Evolutionary conservation across 2,113 vertebrate genomes (phyloP), one percentile per base, ranked within the genome.

Genomic region (Zosterops borbonicus): DNA sequence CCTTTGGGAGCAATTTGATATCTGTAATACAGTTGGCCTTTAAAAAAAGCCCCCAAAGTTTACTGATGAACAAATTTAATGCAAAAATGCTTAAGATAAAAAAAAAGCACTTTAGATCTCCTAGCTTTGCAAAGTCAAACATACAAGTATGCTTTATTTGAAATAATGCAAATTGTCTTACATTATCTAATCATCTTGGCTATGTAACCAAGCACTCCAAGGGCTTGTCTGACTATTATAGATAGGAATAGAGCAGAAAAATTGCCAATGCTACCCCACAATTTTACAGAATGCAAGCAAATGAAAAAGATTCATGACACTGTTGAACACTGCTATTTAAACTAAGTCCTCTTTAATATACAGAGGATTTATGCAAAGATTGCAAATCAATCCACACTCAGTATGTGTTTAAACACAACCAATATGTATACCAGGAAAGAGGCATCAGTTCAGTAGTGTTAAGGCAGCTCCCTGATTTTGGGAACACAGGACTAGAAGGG

Each of bases 1-100:
- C 95, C 37, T 16, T 21, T 42, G 89, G 73, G 90, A 94, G 63
- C 21, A 96, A 92, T 85, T 84, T 91, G 76, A 90, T 94, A 92
- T 56, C 50, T 96, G 33, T 81, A 89, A 87, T 29, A 90, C 8
- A 53, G 41, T 47, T 78, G 19, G 28, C 42, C 17, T 74, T 74
- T 16, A 25, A 44, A 47, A 73, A 46, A 49, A 22, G 29, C 5
- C 7, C 5, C 9, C 5, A 59, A 35, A 59, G 20, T 67, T 58
- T 52, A 49, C 37, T 47, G 41, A 87, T 64, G 39, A 96, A 93
- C 14, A 94, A 68, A 92, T 83, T 55, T 60, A 81, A 92, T 87
- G 63, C 16, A 80, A 94, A 95, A 96, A 77, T 68, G 24, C 19
- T 80, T 70, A 74, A 65, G 65, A 94, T 53, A 39, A 95, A 73